Conservation (phyloP, 2,888 invertebrate species). For the Dicyrtomina minuta region DNA sequence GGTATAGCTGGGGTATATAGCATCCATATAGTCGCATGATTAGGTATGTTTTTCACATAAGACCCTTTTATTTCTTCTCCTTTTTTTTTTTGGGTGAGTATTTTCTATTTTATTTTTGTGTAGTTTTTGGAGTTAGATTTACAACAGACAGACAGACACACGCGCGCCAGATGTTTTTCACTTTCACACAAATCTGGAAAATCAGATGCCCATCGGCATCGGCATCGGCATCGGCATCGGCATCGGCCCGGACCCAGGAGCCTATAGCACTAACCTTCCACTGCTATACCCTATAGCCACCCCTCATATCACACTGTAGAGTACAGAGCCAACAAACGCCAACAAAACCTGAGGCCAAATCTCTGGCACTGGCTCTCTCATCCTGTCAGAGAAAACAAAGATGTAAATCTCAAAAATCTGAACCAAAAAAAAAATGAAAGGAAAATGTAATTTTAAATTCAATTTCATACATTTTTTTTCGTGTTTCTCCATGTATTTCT, state of each 20-base stretch:
- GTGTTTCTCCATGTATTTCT: background rate
- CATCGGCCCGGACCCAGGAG: background rate
- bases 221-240: no score
- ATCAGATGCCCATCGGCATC: slow-evolving; percentile 39
- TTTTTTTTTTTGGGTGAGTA: no score
- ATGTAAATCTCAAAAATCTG: no score
- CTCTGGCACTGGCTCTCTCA: no score
- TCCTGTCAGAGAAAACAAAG: no score
- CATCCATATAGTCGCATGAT: no score
- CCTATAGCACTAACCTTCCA: background rate
- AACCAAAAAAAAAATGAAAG: background rate
- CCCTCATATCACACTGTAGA: no score
- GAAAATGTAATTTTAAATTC: slow-evolving; percentile 7
- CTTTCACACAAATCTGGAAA: slow-evolving; percentile 54
- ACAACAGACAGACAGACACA: background rate
- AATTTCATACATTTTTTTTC: slow-evolving; percentile 9
- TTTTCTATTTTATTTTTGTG: background rate
- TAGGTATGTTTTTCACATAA: background rate
- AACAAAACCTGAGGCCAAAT: no score
- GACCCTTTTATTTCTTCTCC: background rate
- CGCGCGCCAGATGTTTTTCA: slow-evolving; percentile 54
- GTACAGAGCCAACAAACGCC: no score
- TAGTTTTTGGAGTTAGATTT: background rate
- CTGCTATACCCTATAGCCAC: no score
- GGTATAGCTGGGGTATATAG: no score